A percentile compares a stretch with the other conserved stretches of the same genome.
phyloP scores from a whole-genome alignment of 1,140 invertebrate species.

The Apocrypta bakeri region DNA sequence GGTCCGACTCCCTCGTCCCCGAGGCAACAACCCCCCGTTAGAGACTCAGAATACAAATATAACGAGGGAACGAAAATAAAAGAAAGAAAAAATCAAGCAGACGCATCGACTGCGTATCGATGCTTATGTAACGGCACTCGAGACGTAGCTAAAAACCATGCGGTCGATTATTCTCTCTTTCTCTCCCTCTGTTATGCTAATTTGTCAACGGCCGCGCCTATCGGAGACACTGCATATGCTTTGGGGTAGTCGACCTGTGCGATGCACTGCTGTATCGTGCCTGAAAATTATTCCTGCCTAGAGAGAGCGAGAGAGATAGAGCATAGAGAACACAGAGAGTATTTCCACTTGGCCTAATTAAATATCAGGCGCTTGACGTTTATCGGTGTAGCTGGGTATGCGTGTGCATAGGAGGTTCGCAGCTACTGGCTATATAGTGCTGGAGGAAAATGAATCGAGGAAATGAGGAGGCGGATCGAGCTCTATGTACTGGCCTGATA shows the following conservation, averaged over 20 bases:
- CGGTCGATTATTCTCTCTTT: neutral
- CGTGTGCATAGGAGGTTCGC: neutral
- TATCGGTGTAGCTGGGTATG: neutral
- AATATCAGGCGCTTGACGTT: neutral
- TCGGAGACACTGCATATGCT: neutral
- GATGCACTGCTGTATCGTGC: conserved; percentile 47
- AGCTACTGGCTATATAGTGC: too few relatives aligned
- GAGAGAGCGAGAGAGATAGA: conserved; percentile 10
- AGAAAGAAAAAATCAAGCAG: neutral
- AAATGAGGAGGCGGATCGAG: neutral
- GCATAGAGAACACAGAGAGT: neutral
- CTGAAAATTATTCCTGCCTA: conserved; percentile 65
- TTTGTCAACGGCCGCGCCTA: conserved; percentile 69
- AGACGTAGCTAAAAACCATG: conserved; percentile 53
- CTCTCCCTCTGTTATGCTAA: conserved; percentile 68
- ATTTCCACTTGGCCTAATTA: conserved; percentile 36
- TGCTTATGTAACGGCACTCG: conserved; percentile 61
- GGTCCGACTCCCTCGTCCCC: neutral
- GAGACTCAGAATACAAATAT: neutral
- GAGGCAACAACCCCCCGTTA: too few relatives aligned
- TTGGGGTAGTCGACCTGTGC: neutral
- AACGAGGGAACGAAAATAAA: neutral
- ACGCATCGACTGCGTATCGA: neutral
- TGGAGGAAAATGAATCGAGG: neutral
- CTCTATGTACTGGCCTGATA: neutral